A percentile compares a stretch with the other conserved stretches of the same genome.
Conservation (phyloP, 2,113 vertebrate species). For the Amblyornis subalaris region DNA sequence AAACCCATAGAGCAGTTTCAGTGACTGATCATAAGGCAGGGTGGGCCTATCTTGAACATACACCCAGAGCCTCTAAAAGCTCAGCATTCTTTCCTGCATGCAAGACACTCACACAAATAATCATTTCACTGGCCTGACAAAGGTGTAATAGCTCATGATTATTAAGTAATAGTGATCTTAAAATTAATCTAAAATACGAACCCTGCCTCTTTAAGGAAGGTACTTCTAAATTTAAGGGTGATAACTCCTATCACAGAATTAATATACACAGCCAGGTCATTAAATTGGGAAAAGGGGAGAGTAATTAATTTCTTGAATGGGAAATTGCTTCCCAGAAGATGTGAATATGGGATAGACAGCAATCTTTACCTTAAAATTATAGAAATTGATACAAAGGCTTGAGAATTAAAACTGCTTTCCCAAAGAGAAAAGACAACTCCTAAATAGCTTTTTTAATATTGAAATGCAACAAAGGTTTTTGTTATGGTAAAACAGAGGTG, state of each 20-base stretch:
- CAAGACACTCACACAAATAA: background rate
- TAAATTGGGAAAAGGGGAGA: background rate
- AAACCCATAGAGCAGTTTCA: background rate
- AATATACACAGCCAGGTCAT: background rate
- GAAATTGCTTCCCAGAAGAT: background rate
- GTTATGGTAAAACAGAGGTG: background rate
- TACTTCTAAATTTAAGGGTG: background rate
- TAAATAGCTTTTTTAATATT: background rate
- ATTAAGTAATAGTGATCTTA: background rate
- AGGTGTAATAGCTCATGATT: background rate
- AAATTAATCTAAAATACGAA: background rate
- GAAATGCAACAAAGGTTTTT: background rate
- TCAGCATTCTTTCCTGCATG: background rate
- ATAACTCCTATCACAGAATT: background rate
- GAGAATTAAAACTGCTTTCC: background rate
- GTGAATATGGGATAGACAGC: background rate
- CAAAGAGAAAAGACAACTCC: background rate
- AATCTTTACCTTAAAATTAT: background rate
- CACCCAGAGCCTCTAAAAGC: background rate
- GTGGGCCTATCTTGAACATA: background rate
- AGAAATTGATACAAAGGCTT: background rate
- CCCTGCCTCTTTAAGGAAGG: background rate
- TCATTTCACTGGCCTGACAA: background rate
- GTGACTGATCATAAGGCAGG: background rate
- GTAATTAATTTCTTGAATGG: background rate